Conservation (phyloP, 2,888 invertebrate species). For the Drosophila gaucha region DNA sequence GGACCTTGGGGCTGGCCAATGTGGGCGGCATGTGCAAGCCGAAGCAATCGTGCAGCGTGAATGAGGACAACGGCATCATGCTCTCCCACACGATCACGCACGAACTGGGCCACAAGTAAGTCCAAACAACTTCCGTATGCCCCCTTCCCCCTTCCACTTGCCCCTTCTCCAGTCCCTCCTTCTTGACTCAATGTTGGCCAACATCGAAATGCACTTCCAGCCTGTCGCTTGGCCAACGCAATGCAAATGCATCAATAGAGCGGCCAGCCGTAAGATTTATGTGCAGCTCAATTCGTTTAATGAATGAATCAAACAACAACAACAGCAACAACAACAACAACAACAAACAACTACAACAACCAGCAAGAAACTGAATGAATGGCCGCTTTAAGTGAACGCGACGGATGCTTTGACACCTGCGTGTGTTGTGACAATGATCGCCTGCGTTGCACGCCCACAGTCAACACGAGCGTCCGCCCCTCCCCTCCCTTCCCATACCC, state of each 20-base stretch:
- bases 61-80: slow-evolving; percentile 95
- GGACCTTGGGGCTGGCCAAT: slow-evolving; percentile 94
- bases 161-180: neutral
- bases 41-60: slow-evolving; percentile 93
- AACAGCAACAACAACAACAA: slow-evolving; percentile 2
- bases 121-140: slow-evolving; percentile 63
- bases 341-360: slow-evolving; percentile 23
- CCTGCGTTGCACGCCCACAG: slow-evolving; percentile 69
- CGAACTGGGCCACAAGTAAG: slow-evolving; percentile 96
- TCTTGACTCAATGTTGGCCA: slow-evolving; percentile 30
- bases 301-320: slow-evolving; percentile 64
- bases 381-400: slow-evolving; percentile 64
- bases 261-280: slow-evolving; percentile 61
- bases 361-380: slow-evolving; percentile 45
- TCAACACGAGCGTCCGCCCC: slow-evolving; percentile 8
- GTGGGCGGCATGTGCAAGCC: slow-evolving; percentile 95
- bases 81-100: slow-evolving; percentile 95
- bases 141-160: neutral
- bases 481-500: neutral
- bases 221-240: slow-evolving; percentile 40
- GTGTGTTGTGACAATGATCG: slow-evolving; percentile 77
- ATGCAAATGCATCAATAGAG: slow-evolving; percentile 64
- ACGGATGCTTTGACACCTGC: slow-evolving; percentile 71
- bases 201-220: slow-evolving; percentile 58
- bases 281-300: slow-evolving; percentile 67